phyloP scores from a whole-genome alignment of 1,140 invertebrate genomes.

The Drosophila orosa region DNA sequence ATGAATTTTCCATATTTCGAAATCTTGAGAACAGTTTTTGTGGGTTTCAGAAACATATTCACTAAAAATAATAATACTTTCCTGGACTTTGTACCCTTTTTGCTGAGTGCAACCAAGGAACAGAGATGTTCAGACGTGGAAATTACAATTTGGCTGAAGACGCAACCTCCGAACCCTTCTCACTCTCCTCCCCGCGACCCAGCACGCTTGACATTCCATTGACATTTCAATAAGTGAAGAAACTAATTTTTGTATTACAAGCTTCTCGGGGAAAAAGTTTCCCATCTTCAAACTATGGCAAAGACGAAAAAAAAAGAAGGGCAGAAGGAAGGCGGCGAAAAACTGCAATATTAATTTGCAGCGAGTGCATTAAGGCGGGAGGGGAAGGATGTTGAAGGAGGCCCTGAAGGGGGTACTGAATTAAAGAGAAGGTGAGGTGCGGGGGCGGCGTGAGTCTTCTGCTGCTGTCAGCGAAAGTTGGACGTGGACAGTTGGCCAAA shows the following conservation, averaged over 20 bases:
- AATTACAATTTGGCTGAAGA: conserved; percentile 76
- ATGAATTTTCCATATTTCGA: too few species aligned
- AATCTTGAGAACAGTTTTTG: fast-evolving
- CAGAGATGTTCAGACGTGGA: conserved; percentile 61
- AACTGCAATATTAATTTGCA: conserved; percentile 82
- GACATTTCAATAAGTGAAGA: conserved; percentile 83
- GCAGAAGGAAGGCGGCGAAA: conserved; percentile 29
- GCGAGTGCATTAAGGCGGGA: conserved; percentile 72
- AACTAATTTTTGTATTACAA: conserved; percentile 76
- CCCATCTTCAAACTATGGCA: conserved; percentile 49
- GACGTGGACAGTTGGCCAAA: conserved; percentile 80
- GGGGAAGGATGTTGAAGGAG: conserved; percentile 3
- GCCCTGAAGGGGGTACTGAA: not conserved
- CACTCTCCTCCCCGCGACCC: too few species aligned
- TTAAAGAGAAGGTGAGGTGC: conserved; percentile 5
- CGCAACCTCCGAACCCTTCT: conserved; percentile 10
- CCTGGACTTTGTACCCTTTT: not conserved
- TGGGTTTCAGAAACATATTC: not conserved
- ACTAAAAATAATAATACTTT: too few species aligned
- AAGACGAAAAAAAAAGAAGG: conserved; percentile 1
- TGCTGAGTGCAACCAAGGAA: conserved; percentile 7
- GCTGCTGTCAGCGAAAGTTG: conserved; percentile 81
- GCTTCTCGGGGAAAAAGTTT: conserved; percentile 63
- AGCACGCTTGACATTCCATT: conserved; percentile 66
- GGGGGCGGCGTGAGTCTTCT: conserved; percentile 24